These are phyloP conservation scores for Latrodectus geometricus DNA, from an alignment of 1,140 invertebrate species.

Conservation along the genomic window DNA sequence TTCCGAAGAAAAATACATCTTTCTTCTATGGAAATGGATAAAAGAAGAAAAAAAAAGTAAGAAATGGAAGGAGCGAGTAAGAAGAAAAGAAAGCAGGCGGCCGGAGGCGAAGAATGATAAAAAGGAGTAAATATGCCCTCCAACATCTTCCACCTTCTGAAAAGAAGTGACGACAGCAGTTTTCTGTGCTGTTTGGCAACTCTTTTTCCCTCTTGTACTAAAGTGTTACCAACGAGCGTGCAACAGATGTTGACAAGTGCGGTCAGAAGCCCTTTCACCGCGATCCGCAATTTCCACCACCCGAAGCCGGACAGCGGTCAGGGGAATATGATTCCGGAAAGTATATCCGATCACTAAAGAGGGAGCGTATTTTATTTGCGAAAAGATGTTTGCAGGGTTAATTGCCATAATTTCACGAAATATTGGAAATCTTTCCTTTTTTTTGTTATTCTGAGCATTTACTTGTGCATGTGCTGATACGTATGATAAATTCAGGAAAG, in stretches of 20 bases:
- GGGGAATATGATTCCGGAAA: conserved; percentile 48
- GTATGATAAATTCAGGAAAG: too few relatives aligned
- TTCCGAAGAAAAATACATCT: not conserved
- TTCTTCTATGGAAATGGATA: not conserved
- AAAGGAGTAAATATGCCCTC: conserved; percentile 36
- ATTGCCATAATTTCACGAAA: too few relatives aligned
- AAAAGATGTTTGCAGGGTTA: not conserved
- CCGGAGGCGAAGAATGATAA: conserved; percentile 3
- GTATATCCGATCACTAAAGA: not conserved
- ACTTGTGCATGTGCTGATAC: too few relatives aligned
- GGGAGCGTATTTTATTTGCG: not conserved
- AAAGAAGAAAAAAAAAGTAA: not conserved
- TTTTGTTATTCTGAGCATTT: too few relatives aligned
- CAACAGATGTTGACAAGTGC: conserved; percentile 60
- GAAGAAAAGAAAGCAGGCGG: not conserved
- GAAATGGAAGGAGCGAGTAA: not conserved
- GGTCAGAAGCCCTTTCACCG: conserved; percentile 48
- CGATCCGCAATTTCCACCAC: conserved; percentile 22
- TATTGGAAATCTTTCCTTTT: too few relatives aligned
- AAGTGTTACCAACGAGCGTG: conserved; percentile 37
- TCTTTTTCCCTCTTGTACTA: conserved; percentile 19
- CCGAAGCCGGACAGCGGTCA: conserved; percentile 40
- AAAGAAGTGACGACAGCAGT: conserved; percentile 34
- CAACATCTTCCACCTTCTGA: not conserved
- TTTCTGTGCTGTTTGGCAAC: not conserved